Evolutionary conservation across 1,140 invertebrate genomes (phyloP), one percentile per base, ranked within the genome.

Genomic region (Tetramorium parvispinum): DNA sequence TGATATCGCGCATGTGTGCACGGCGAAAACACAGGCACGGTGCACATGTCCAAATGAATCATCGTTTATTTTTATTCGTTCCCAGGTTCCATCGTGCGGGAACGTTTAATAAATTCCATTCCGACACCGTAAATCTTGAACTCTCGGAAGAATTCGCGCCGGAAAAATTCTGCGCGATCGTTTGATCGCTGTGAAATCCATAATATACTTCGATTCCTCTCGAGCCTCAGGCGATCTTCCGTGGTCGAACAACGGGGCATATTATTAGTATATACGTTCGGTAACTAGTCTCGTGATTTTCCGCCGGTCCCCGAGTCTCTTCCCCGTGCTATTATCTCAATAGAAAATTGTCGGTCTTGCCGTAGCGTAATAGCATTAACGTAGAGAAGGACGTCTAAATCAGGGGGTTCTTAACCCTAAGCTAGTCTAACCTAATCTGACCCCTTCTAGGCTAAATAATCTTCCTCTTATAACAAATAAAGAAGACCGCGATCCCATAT

Each of bases 281-380:
- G 75, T 81, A 85, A 85, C 75, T 55, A 43, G 85, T 75, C 66
- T 59, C 68, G 68, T 83, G 68, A 82, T 83, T 86, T 88, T 86
- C 85, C 83, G 53, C 18, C 68, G 46, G 40, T 77, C 40, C 68
- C 32, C 32, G 55, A 46, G 51, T 57, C 85, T 40, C 77, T 68
- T 76, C 59, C 16, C 77, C 51, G 61, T 87, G 77, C 85, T 88
- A 88, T 88, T 88, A 88, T 87, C 68, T 70, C 53, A 88, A 51
- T 87, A 46, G 87, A 88, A 88, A 88, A 88, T 87, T 78, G 81
- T 87, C 70, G 68, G 77, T 65, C 65, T 81, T 59, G 77, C 70
- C 43, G 27, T 13, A 53, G 37, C n/a, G 46, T 87, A 88, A 88
- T 76, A 51, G 68, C 85, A 53, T 46, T 55, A 46, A 70, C 77